Percentiles rank a stretch among this genome's conserved stretches.
Evolutionary conservation across 92 coral and sea anemone genomes (phyloP).

Genomic region (Actinernus sp.): DNA sequence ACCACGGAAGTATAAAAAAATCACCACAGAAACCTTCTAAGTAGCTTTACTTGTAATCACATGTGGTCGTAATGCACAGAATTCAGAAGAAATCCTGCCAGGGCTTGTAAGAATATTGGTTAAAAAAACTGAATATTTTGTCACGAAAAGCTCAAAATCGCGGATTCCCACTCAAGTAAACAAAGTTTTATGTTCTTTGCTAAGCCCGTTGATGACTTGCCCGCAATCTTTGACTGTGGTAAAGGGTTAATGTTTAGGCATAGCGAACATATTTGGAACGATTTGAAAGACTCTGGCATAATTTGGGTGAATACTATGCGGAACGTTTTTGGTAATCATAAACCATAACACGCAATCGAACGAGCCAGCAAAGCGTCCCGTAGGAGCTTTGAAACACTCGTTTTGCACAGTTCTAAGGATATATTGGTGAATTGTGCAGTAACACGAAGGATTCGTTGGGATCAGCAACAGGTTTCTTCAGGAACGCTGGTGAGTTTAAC

Average conservation of each 20-base stretch:
- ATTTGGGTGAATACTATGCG: slow-evolving; percentile 49
- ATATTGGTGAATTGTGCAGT: too few species aligned
- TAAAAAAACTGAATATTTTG: slow-evolving; percentile 2
- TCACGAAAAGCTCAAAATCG: slow-evolving; percentile 5
- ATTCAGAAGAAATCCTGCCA: background rate
- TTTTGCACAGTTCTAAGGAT: too few species aligned
- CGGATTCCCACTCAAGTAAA: slow-evolving; percentile 9
- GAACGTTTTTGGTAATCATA: too few species aligned
- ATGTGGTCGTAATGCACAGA: background rate
- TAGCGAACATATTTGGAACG: slow-evolving; percentile 86
- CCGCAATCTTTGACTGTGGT: slow-evolving; percentile 65
- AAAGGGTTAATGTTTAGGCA: slow-evolving; percentile 73
- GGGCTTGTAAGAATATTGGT: background rate
- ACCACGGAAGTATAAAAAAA: slow-evolving; percentile 1
- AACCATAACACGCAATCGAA: too few species aligned
- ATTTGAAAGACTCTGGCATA: slow-evolving; percentile 74
- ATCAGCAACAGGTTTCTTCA: slow-evolving; percentile 1
- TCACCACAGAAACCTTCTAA: too few species aligned
- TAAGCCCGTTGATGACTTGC: slow-evolving; percentile 31
- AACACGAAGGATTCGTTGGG: background rate
- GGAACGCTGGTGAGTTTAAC: background rate
- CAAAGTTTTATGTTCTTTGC: slow-evolving; percentile 14
- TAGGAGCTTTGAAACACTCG: too few species aligned
- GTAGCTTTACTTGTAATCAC: background rate
- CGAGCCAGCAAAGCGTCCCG: too few species aligned